Percentiles rank a stretch among this genome's conserved stretches.
Evolutionary conservation across 2,113 vertebrate species (phyloP).

Genomic region (Festucalex cinctus): DNA sequence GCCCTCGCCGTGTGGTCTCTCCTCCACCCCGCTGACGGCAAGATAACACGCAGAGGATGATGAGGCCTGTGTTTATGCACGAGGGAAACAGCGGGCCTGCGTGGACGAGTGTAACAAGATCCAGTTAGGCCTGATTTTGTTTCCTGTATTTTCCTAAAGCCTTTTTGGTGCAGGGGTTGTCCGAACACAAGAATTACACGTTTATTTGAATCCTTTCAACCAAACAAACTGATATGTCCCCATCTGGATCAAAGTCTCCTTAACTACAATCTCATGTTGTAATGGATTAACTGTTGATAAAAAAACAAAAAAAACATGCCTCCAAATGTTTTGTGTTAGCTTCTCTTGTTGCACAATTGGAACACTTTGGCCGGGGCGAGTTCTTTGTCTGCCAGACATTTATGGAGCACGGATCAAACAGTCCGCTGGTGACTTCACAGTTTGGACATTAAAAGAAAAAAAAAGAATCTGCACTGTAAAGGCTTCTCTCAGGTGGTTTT

Average conservation of each 20-base stretch:
- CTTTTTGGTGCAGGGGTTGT: conserved; percentile 20
- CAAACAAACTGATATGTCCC: conserved; percentile 47
- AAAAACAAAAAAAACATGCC: conserved; percentile 31
- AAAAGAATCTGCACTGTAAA: conserved; percentile 10
- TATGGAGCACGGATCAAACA: conserved; percentile 48
- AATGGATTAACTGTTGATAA: conserved; percentile 55
- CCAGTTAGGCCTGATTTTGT: conserved; percentile 29
- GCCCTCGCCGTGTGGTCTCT: conserved; percentile 29
- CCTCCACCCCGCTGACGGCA: conserved; percentile 9
- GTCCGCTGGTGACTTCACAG: conserved; percentile 45
- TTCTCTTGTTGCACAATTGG: conserved; percentile 21
- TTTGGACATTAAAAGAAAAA: conserved; percentile 4
- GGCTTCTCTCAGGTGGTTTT: neutral
- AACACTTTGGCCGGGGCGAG: conserved; percentile 28
- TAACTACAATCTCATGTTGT: conserved; percentile 55
- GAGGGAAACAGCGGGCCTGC: conserved; percentile 20
- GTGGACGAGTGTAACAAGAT: conserved; percentile 24
- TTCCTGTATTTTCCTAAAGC: conserved; percentile 32
- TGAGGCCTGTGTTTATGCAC: conserved; percentile 25
- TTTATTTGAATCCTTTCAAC: conserved; percentile 55
- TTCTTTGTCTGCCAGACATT: conserved; percentile 47
- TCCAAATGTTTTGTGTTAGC: conserved; percentile 56
- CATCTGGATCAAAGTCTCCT: conserved; percentile 48
- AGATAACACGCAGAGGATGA: conserved; percentile 13
- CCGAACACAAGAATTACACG: conserved; percentile 28